Percentiles rank a stretch among this genome's conserved stretches.
Evolutionary conservation across 2,888 invertebrate genomes (phyloP).

Genomic region (Limnephilus marmoratus): DNA sequence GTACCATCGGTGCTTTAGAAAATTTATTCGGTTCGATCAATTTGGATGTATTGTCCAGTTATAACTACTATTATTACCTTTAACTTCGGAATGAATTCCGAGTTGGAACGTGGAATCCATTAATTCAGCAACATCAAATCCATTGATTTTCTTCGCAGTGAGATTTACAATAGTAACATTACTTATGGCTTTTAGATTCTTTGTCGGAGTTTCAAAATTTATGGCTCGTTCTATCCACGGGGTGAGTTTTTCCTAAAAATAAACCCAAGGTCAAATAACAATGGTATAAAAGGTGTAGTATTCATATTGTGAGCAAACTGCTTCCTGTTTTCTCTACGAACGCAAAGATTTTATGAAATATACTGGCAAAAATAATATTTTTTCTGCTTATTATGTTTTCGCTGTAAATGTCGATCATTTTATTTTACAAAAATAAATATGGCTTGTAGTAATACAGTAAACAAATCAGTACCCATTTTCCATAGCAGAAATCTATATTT

Average conservation of each 20-base stretch:
- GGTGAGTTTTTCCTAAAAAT: constrained; percentile 58
- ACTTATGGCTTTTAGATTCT: constrained; percentile 50
- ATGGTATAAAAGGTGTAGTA: not conserved
- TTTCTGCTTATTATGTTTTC: not conserved
- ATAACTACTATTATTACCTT: constrained; percentile 51
- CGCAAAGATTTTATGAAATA: not conserved
- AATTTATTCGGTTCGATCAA: constrained; percentile 11
- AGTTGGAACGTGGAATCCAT: constrained; percentile 57
- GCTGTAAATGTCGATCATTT: not conserved
- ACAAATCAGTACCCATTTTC: too few relatives aligned
- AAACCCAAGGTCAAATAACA: not conserved
- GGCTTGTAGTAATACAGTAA: too few relatives aligned
- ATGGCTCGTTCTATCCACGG: constrained; percentile 59
- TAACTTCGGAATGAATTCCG: constrained; percentile 56
- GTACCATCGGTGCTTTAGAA: not conserved
- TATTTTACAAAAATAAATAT: too few relatives aligned
- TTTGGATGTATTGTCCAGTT: constrained; percentile 19
- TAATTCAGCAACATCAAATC: constrained; percentile 58
- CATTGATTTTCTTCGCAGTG: constrained; percentile 59
- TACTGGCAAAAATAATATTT: not conserved
- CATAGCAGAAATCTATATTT: too few relatives aligned
- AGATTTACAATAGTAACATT: constrained; percentile 51
- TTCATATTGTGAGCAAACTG: not conserved
- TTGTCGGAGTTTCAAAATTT: constrained; percentile 54
- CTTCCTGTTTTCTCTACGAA: not conserved